These are phyloP conservation scores for Chaenogobius annularis DNA, from an alignment of 2,113 vertebrate species.

Conservation along the genomic window DNA sequence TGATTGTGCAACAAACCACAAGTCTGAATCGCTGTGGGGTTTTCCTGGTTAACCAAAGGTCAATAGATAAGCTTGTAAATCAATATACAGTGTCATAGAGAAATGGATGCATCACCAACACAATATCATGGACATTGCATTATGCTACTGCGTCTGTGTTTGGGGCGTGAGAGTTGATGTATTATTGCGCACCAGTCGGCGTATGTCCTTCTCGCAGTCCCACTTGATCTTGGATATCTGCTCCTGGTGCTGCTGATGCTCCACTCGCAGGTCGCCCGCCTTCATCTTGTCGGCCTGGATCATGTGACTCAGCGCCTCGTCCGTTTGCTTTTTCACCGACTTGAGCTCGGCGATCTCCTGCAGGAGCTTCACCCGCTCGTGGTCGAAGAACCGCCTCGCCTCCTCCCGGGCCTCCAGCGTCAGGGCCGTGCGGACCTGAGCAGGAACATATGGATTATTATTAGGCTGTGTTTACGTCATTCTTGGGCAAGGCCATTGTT, in stretches of 20 bases:
- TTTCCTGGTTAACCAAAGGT: too few relatives aligned
- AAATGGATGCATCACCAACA: too few relatives aligned
- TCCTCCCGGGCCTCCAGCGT: constrained; percentile 95
- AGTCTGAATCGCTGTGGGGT: too few relatives aligned
- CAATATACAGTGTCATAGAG: too few relatives aligned
- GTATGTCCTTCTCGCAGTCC: constrained; percentile 94
- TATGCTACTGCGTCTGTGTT: too few relatives aligned
- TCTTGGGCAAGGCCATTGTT: too few relatives aligned
- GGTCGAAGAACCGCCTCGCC: constrained; percentile 93
- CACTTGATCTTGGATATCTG: constrained; percentile 98
- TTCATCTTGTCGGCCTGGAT: constrained; percentile 98
- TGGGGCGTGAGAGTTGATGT: too few relatives aligned
- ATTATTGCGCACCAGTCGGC: constrained; percentile 81
- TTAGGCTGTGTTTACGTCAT: too few relatives aligned
- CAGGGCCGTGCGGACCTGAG: constrained; percentile 87
- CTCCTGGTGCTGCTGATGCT: constrained; percentile 97
- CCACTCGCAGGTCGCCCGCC: constrained; percentile 91
- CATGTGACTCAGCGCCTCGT: constrained; percentile 94
- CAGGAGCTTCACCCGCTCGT: constrained; percentile 92
- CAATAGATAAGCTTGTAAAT: too few relatives aligned
- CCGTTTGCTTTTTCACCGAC: constrained; percentile 89
- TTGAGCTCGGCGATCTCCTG: constrained; percentile 95
- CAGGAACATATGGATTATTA: neutral
- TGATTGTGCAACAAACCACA: too few relatives aligned
- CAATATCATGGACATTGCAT: too few relatives aligned